Percentiles rank a stretch among this genome's conserved stretches.
Evolutionary conservation across 2,797 vertebrate species (phyloP).

Genomic region (Sardinella longiceps): DNA sequence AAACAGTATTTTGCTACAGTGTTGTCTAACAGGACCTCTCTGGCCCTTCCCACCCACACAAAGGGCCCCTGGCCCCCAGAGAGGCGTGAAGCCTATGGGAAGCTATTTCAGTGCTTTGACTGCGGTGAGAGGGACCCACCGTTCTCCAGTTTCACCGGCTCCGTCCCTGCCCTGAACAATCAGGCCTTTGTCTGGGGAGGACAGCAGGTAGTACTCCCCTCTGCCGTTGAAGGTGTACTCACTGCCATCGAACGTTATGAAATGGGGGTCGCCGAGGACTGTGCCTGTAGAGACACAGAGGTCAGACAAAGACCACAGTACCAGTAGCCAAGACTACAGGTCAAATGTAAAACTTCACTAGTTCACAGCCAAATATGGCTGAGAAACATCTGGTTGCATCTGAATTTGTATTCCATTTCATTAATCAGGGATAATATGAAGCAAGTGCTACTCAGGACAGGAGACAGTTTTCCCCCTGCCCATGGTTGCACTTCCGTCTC

Average conservation of each 20-base stretch:
- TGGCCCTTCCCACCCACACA: neutral
- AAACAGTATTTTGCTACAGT: neutral
- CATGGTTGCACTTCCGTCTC: neutral
- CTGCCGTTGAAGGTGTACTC: slow-evolving; percentile 91
- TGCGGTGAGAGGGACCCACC: slow-evolving; percentile 67
- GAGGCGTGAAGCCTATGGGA: neutral
- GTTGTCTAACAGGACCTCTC: neutral
- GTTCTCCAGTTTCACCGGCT: slow-evolving; percentile 57
- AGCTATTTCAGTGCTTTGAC: neutral
- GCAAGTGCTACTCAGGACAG: too few species aligned
- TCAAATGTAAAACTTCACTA: neutral
- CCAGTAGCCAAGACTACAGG: neutral
- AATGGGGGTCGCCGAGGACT: slow-evolving; percentile 93
- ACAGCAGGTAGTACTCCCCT: slow-evolving; percentile 87
- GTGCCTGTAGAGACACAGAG: slow-evolving; percentile 72
- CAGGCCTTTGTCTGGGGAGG: slow-evolving; percentile 65
- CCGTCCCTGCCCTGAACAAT: slow-evolving; percentile 83
- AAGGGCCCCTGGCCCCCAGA: neutral
- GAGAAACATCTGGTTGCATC: neutral
- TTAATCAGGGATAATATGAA: neutral
- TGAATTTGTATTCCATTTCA: neutral
- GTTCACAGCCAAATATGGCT: neutral
- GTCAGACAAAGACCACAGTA: neutral
- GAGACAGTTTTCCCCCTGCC: neutral
- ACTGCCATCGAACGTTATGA: slow-evolving; percentile 87